Conservation (phyloP, 2,113 vertebrate genomes). For the Myotis davidii region DNA sequence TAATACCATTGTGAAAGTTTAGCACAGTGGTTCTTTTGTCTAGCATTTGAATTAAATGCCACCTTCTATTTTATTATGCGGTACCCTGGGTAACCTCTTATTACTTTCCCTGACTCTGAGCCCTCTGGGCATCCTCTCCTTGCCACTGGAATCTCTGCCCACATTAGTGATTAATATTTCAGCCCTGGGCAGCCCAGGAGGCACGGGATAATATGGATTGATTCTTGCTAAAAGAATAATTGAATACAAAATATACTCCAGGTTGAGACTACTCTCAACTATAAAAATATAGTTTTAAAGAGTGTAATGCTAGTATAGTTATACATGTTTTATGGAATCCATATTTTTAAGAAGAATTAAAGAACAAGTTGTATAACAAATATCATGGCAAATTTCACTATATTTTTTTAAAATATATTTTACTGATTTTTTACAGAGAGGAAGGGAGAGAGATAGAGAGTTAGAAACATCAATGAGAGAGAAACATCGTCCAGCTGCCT, state of each 20-base stretch:
- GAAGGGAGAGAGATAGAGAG: too few relatives aligned
- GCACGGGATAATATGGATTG: neutral
- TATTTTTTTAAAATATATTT: too few relatives aligned
- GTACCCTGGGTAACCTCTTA: neutral
- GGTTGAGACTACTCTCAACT: neutral
- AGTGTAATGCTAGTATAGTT: neutral
- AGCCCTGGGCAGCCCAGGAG: neutral
- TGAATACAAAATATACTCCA: neutral
- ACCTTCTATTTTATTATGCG: neutral
- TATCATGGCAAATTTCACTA: neutral
- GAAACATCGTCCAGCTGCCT: too few relatives aligned
- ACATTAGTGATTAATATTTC: neutral
- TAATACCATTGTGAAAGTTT: slow-evolving; percentile 14
- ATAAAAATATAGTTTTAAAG: neutral
- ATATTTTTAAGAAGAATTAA: slow-evolving; percentile 20
- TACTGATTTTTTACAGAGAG: too few relatives aligned
- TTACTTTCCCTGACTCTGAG: neutral
- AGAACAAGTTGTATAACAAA: neutral
- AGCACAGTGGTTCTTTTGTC: neutral
- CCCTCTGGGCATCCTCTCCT: neutral
- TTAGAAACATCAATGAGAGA: too few relatives aligned
- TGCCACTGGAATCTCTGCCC: neutral
- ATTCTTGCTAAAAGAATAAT: neutral
- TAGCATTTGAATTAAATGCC: slow-evolving; percentile 4
- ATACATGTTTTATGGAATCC: neutral